phyloP scores from a whole-genome alignment of 1,140 invertebrate species.

The Babylonia areolata region DNA sequence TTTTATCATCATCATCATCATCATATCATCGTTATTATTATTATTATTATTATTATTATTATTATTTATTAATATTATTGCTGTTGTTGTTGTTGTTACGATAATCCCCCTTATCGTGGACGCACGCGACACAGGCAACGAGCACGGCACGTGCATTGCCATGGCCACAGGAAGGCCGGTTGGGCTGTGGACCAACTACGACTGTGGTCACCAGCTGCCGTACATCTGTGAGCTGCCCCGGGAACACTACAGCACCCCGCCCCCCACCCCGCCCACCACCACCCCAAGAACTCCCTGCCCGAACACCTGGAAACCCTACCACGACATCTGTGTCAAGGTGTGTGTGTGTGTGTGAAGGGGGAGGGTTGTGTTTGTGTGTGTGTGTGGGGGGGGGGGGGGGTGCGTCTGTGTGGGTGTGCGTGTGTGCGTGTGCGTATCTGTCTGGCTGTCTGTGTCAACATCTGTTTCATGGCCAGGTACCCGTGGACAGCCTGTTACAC shows the following conservation, averaged over 20 bases:
- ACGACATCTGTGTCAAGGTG: conserved; percentile 37
- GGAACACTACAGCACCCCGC: conserved; percentile 40
- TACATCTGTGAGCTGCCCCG: conserved; percentile 18
- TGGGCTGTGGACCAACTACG: conserved; percentile 7
- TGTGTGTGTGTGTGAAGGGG: too few relatives aligned
- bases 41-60: too few relatives aligned
- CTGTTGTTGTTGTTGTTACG: too few relatives aligned
- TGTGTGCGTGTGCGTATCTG: conserved; percentile 15
- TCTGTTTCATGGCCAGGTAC: too few relatives aligned
- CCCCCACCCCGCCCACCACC: conserved; percentile 32
- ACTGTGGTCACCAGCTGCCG: background rate
- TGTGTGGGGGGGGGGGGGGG: too few relatives aligned
- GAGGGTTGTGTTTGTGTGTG: too few relatives aligned
- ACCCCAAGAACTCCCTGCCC: conserved; percentile 30
- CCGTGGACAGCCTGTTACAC: too few relatives aligned
- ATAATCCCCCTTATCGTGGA: conserved; percentile 17
- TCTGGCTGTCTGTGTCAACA: background rate
- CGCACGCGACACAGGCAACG: too few relatives aligned
- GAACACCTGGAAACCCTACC: conserved; percentile 21
- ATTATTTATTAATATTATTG: too few relatives aligned
- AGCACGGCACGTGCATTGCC: background rate
- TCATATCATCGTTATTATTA: too few relatives aligned
- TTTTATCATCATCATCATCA: too few relatives aligned
- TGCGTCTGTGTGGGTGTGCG: too few relatives aligned
- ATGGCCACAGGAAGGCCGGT: conserved; percentile 18